These are phyloP conservation scores for Pangasius larnaudii DNA, from an alignment of 2,797 vertebrate species.

Conservation along the genomic window DNA sequence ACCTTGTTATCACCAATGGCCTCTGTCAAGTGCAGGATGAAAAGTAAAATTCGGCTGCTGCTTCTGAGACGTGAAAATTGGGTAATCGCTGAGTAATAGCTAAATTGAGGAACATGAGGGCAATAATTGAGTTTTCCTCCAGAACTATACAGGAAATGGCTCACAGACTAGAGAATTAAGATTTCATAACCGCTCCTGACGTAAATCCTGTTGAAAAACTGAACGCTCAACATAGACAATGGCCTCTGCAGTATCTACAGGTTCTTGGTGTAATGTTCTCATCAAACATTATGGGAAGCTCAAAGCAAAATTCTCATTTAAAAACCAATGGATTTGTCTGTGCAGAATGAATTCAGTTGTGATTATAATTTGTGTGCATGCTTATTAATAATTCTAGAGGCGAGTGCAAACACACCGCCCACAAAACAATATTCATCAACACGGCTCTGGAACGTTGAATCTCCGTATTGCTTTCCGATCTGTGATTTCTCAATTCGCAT, in stretches of 20 bases:
- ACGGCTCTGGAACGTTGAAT: slow-evolving; percentile 44
- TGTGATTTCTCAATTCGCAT: slow-evolving; percentile 68
- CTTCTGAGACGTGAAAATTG: neutral
- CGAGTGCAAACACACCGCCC: slow-evolving; percentile 1
- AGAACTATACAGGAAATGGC: neutral
- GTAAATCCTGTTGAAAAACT: neutral
- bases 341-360: neutral
- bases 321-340: neutral
- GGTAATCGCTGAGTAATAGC: slow-evolving; percentile 1
- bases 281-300: neutral
- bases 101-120: neutral
- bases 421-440: slow-evolving; percentile 44
- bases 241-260: neutral
- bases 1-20: neutral
- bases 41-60: neutral
- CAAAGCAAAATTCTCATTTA: neutral
- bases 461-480: slow-evolving; percentile 67
- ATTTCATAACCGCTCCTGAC: neutral
- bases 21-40: neutral
- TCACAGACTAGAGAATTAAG: neutral
- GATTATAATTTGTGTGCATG: neutral
- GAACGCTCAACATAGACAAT: neutral
- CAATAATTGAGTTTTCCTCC: slow-evolving; percentile 7
- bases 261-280: no score
- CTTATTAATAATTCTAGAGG: neutral